A percentile compares a stretch with the other conserved stretches of the same genome.
phyloP scores from a whole-genome alignment of 2,113 vertebrate genomes.

The Callipepla squamata region DNA sequence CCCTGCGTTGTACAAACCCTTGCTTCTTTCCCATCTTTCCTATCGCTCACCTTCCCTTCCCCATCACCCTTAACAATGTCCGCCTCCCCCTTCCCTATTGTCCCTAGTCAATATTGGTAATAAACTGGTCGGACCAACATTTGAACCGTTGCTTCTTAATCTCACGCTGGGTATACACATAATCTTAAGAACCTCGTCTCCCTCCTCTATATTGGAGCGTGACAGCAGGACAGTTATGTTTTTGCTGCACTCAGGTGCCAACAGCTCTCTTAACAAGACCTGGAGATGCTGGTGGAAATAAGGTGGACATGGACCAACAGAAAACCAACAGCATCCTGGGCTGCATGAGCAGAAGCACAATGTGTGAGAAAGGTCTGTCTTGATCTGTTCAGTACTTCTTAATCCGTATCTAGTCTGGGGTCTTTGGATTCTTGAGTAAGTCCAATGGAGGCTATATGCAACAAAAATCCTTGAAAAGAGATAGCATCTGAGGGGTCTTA shows the following conservation, averaged over 20 bases:
- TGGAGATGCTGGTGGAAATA: background rate
- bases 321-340: accelerated
- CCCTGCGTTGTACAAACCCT: no score
- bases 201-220: no score
- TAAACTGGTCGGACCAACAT: no score
- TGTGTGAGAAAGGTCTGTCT: background rate
- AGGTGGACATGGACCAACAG: background rate
- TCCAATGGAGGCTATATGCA: background rate
- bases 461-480: background rate
- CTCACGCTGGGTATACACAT: no score
- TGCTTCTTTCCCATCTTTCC: no score
- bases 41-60: no score
- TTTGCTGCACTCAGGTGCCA: background rate
- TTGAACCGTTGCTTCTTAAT: no score
- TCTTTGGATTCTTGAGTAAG: background rate
- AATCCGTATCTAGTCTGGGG: background rate
- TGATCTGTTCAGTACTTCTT: background rate
- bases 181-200: no score
- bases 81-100: no score
- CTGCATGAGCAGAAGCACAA: background rate
- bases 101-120: no score
- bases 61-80: no score
- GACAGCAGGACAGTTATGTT: background rate
- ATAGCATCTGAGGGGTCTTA: accelerated
- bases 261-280: background rate